phyloP scores from a whole-genome alignment of 1,140 invertebrate genomes.

The Caenorhabditis tropicalis region DNA sequence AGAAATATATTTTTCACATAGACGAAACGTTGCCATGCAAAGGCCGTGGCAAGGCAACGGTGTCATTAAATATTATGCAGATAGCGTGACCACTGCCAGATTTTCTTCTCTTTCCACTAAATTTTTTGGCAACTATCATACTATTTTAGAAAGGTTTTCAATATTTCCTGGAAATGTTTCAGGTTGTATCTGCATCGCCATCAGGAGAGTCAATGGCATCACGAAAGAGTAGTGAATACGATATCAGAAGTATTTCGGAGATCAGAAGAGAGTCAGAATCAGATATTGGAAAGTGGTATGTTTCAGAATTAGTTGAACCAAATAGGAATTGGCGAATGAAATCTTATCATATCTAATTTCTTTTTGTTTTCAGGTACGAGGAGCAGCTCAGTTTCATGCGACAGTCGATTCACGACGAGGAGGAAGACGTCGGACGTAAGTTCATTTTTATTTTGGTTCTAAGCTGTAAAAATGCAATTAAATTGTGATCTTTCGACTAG shows the following conservation, averaged over 20 bases:
- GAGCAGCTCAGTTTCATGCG: conserved; percentile 55
- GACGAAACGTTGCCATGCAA: conserved; percentile 1
- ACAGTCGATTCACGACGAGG: conserved; percentile 55
- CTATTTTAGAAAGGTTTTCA: background rate
- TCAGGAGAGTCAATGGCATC: conserved; percentile 26
- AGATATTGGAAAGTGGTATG: conserved; percentile 37
- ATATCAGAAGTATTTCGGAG: conserved; percentile 27
- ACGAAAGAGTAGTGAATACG: conserved; percentile 23
- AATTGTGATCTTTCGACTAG: no score
- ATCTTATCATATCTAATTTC: no score
- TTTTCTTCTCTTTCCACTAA: background rate
- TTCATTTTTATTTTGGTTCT: background rate
- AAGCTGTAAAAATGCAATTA: no score
- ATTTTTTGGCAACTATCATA: background rate
- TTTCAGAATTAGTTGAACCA: no score
- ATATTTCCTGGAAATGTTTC: background rate
- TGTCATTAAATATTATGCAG: conserved; percentile 39
- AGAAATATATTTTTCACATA: background rate
- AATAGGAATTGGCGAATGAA: no score
- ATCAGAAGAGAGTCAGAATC: conserved; percentile 10
- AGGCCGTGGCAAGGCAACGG: background rate
- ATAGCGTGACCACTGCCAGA: conserved; percentile 27
- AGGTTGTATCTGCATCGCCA: background rate
- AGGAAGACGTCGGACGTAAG: conserved; percentile 46
- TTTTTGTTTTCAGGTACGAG: conserved; percentile 52